Evolutionary conservation across 2,113 vertebrate species (phyloP), one percentile per base, ranked within the genome.

Genomic region (Pterophyllum scalare): DNA sequence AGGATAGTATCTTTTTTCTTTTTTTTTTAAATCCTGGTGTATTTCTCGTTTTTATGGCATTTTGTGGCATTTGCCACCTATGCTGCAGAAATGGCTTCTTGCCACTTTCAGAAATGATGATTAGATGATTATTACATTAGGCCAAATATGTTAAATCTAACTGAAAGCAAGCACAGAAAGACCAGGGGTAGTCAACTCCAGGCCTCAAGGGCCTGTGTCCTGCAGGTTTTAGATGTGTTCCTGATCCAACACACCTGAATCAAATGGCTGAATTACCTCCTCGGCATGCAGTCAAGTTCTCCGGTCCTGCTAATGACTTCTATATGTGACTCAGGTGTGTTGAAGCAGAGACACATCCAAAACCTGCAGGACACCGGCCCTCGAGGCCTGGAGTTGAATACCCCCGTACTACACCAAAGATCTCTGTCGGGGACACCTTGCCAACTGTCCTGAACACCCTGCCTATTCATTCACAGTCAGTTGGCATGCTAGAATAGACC

Each of bases 401-500:
- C n/a, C n/a, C n/a, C n/a, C n/a, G n/a, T 28, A 28, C 14, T 28
- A 70, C 15, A 70, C 15, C 65, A 52, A 49, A 72, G 43, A 52
- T 10, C 24, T 72, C 43, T 72, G 24, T 2, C 5, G 2, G 40
- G 64, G 1, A 40, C 46, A 28, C 5, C 24, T 28, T 17, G 3
- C 15, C 40, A 49, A 12, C 64, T 49, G 40, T 49, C 64, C 64
- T 24, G 12, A 24, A 28, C 49, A 72, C 43, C 43, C 14, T 49
- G 46, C 11, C 2, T 19, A 13, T n/a, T 72, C 10, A 52, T 31
- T 72, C 46, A 52, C 17, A 20, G 24, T n/a, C 1, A 52, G 19
- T 3, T 17, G 0, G 26, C 19, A 11, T 15, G 14, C 22, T 8
- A 0, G 9, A 70, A 28, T 20, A 28, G 2, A 0, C 67, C 46